Conservation (phyloP, 2,113 vertebrate species). For the Connochaetes taurinus region DNA sequence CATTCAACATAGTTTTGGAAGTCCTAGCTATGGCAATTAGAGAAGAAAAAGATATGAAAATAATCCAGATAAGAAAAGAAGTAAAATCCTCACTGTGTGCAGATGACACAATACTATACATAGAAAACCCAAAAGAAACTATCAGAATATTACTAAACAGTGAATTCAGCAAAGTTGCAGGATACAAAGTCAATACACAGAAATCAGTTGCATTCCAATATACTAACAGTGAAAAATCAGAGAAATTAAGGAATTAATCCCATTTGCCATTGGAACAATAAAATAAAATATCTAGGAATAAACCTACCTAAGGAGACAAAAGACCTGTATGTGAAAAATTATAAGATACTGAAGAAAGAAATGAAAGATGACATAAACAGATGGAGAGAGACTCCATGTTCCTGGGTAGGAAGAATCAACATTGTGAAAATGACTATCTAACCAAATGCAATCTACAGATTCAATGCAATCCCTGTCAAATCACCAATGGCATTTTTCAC, state of each 20-base stretch:
- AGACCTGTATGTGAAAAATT: background rate
- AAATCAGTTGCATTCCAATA: background rate
- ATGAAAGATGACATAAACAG: background rate
- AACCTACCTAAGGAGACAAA: background rate
- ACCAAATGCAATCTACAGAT: background rate
- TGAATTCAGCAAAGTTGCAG: background rate
- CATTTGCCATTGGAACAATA: background rate
- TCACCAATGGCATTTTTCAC: background rate
- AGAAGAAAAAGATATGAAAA: background rate
- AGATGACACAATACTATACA: background rate
- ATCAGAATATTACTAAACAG: background rate
- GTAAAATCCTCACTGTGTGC: background rate
- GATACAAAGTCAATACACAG: background rate
- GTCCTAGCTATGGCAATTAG: background rate
- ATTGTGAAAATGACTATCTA: background rate
- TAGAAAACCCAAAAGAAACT: background rate
- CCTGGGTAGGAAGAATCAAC: background rate
- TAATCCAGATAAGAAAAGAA: background rate
- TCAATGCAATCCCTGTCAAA: background rate
- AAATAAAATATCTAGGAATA: background rate
- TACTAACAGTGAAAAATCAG: background rate
- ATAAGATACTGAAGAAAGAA: background rate
- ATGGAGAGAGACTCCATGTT: background rate
- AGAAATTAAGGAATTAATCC: background rate
- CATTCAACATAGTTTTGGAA: background rate